These are phyloP conservation scores for Sinodicranocentrus sp. DNA, from an alignment of 2,888 invertebrate genomes.

Conservation along the genomic window DNA sequence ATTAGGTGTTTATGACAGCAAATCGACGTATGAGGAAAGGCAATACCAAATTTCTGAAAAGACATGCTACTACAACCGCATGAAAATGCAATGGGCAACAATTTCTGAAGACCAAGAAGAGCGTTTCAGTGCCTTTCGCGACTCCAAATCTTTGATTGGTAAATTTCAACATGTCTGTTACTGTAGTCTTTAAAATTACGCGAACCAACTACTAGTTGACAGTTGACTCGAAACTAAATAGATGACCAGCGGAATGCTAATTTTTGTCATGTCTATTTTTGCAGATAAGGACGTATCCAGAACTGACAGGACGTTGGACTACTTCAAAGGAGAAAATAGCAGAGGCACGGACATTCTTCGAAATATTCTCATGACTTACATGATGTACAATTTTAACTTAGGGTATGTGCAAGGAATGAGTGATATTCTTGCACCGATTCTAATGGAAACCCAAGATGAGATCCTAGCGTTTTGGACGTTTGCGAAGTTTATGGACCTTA, in stretches of 20 bases:
- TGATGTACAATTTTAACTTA: conserved; percentile 94
- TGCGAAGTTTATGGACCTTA: conserved; percentile 97
- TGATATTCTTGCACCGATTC: conserved; percentile 94
- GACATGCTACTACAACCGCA: conserved; percentile 92
- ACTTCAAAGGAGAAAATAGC: conserved; percentile 94
- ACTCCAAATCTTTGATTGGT: conserved; percentile 92
- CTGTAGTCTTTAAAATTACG: too few relatives aligned
- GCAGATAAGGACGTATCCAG: conserved; percentile 95
- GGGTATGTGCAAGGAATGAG: conserved; percentile 99
- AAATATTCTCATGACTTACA: conserved; percentile 98
- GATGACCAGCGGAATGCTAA: too few relatives aligned
- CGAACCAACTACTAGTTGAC: too few relatives aligned
- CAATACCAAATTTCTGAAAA: conserved; percentile 85
- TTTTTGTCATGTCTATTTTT: too few relatives aligned
- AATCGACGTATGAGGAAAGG: conserved; percentile 86
- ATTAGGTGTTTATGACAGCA: conserved; percentile 87
- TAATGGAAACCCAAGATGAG: conserved; percentile 93
- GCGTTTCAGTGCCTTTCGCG: conserved; percentile 91
- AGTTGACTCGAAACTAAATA: too few relatives aligned
- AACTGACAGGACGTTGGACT: conserved; percentile 94
- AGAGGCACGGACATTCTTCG: conserved; percentile 89
- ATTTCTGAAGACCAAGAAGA: conserved; percentile 92
- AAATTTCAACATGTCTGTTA: not conserved
- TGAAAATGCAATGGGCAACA: conserved; percentile 98
- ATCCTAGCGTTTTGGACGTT: conserved; percentile 99